These are phyloP conservation scores for Varanus komodoensis DNA, from an alignment of 2,113 vertebrate genomes.

Conservation along the genomic window DNA sequence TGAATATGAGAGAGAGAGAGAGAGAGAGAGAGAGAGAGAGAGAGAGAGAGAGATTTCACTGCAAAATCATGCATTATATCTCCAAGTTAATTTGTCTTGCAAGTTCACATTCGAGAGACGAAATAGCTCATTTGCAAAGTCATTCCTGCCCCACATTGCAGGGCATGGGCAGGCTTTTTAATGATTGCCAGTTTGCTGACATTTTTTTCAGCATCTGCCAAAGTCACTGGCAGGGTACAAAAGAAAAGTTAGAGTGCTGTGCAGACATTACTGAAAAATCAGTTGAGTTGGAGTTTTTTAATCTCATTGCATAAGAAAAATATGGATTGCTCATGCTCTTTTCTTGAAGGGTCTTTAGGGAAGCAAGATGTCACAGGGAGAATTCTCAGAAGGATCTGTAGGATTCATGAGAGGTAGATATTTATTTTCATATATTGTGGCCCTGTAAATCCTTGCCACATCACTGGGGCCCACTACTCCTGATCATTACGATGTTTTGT, in stretches of 20 bases:
- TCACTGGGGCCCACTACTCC: no score
- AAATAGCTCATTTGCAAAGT: background rate
- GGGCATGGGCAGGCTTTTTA: background rate
- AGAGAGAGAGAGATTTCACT: background rate
- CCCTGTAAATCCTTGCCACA: no score
- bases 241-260: background rate
- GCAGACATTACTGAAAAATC: background rate
- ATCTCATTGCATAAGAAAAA: background rate
- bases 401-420: no score
- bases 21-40: no score
- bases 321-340: background rate
- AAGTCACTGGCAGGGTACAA: background rate
- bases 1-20: no score
- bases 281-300: background rate
- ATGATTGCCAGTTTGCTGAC: background rate
- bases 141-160: background rate
- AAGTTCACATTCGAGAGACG: background rate
- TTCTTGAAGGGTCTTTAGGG: background rate
- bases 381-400: no score
- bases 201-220: no score
- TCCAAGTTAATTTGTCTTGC: background rate
- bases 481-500: no score
- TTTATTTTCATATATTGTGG: no score
- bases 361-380: no score
- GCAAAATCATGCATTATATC: background rate